A percentile compares a stretch with the other conserved stretches of the same genome.
Conservation (phyloP, 92 coral and sea anemone species). For the Epizoanthus ramosus region DNA sequence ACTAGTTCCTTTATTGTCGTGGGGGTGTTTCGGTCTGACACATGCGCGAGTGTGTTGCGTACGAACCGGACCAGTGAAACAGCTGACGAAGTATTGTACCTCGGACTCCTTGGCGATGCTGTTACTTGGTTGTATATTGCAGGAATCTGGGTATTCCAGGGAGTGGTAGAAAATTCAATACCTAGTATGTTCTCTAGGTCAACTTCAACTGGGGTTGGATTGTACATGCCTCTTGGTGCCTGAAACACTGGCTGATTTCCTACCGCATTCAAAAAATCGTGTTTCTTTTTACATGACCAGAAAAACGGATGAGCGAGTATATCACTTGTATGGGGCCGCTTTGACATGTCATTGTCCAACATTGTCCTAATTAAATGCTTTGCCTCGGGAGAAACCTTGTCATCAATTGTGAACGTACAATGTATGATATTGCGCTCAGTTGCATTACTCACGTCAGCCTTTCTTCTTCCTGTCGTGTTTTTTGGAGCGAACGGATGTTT, state of each 20-base stretch:
- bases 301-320: constrained; percentile 11
- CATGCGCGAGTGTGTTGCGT: constrained; percentile 18
- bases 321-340: background rate
- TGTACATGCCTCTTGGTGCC: background rate
- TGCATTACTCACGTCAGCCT: background rate
- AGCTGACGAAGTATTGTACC: constrained; percentile 2
- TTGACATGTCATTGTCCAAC: background rate
- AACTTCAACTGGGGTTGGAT: background rate
- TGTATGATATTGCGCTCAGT: constrained; percentile 6
- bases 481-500: constrained; percentile 23
- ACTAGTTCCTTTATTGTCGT: background rate
- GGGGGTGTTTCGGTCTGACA: background rate
- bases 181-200: constrained; percentile 7
- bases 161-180: background rate
- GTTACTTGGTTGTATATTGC: constrained; percentile 20
- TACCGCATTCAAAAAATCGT: constrained; percentile 11
- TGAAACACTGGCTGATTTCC: constrained; percentile 5
- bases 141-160: background rate
- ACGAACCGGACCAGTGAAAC: constrained; percentile 20
- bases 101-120: constrained; percentile 1
- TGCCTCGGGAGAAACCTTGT: constrained; percentile 7
- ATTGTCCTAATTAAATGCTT: constrained; percentile 1
- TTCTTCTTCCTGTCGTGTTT: background rate
- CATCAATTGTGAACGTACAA: background rate
- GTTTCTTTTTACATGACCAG: constrained; percentile 17